phyloP scores from a whole-genome alignment of 92 coral and sea anemone genomes.

The Pocillopora meandrina region DNA sequence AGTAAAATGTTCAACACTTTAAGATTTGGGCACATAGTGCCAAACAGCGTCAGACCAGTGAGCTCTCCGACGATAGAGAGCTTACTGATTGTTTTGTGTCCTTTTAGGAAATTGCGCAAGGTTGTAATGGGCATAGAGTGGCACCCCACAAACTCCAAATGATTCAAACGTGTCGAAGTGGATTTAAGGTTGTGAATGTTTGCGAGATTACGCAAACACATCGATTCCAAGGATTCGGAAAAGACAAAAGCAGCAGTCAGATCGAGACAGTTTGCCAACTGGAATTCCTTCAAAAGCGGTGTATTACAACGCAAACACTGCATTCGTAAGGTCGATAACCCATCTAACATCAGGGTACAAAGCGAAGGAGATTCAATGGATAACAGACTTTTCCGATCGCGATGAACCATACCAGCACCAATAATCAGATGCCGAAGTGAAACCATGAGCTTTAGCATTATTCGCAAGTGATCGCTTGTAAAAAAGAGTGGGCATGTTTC shows the following conservation, averaged over 20 bases:
- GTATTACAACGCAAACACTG: conserved; percentile 42
- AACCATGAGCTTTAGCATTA: conserved; percentile 36
- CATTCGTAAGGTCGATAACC: conserved; percentile 40
- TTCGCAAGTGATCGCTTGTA: conserved; percentile 39
- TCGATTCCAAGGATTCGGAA: conserved; percentile 25
- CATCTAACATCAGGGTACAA: conserved; percentile 24
- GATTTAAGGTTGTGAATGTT: conserved; percentile 23
- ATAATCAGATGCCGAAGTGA: conserved; percentile 36
- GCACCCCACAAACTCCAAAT: conserved; percentile 34
- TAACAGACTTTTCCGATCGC: conserved; percentile 35
- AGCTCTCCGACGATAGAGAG: conserved; percentile 35
- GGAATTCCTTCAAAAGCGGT: conserved; percentile 23
- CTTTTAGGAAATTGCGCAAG: conserved; percentile 19
- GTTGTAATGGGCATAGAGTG: conserved; percentile 31
- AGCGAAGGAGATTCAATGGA: conserved; percentile 40
- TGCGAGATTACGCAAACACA: conserved; percentile 29
- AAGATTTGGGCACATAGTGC: conserved; percentile 29
- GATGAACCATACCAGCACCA: conserved; percentile 43
- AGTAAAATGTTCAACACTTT: conserved; percentile 19
- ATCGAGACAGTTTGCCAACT: conserved; percentile 28
- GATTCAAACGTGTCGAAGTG: conserved; percentile 12
- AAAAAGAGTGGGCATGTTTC: conserved; percentile 35
- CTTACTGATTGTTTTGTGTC: conserved; percentile 23
- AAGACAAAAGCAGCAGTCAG: conserved; percentile 21
- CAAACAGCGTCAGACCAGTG: conserved; percentile 38